Evolutionary conservation across 2,888 invertebrate species (phyloP), one percentile per base, ranked within the genome.

Genomic region (Mythimna vitellina): DNA sequence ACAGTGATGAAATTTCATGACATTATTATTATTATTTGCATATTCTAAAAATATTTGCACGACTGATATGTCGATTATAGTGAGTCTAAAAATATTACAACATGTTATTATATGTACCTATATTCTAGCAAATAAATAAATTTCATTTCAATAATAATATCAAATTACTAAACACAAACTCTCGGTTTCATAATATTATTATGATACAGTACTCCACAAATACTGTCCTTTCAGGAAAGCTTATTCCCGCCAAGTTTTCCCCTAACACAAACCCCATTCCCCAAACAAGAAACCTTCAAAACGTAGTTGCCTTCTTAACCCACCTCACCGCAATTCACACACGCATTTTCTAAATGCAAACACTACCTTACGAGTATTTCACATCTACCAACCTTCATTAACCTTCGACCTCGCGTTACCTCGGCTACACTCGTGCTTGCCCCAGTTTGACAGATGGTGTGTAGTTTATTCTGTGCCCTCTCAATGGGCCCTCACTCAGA

Each of bases 401-500:
- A 57, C 62, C 66, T 81, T 14, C 35, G 38, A 53, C 22, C 61
- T 53, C n/a, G 10, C 56, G 51, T 53, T 60, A 66, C 63, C 49
- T 61, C 51, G n/a, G 58, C 29, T 38, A 38, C 38, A 38, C 49
- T 60, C 56, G 46, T 42, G 53, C 53, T 42, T 38, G 10, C 70
- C 35, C 29, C 20, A 49, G 42, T 53, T 57, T 77, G 65, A 85
- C 65, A 80, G 70, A 83, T 82, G 60, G 69, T 25, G 25, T 58
- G 74, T 51, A 68, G 67, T 80, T 74, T 62, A 79, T 29, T 63
- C 61, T 22, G 29, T 22, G 29, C 73, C 53, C 46, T 62, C 53
- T 62, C 54, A 73, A 68, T 68, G 75, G 64, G 38, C 56, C 32
- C n/a, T 42, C 56, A 20, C n/a, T 49, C 70, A 74, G 80, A 85